Conservation (phyloP, 2,888 invertebrate species). For the Monoplex corrugatus region DNA sequence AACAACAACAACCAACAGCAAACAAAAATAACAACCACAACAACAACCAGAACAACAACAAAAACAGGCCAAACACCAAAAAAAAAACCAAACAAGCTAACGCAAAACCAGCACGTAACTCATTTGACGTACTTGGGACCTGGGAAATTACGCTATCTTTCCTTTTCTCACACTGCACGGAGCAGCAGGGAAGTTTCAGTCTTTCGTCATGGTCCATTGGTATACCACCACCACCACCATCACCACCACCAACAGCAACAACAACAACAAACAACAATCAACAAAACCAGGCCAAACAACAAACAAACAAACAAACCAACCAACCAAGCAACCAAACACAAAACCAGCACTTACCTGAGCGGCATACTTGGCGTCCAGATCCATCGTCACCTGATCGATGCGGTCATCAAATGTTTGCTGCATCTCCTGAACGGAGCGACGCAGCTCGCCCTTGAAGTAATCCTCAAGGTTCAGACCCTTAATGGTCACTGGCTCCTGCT, state of each 20-base stretch:
- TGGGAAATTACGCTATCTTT: too few relatives aligned
- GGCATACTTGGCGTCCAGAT: conserved; percentile 82
- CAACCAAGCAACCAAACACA: background rate
- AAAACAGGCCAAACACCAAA: too few relatives aligned
- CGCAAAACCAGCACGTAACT: conserved; percentile 73
- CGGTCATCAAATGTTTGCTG: conserved; percentile 82
- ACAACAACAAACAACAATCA: background rate
- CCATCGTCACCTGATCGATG: conserved; percentile 78
- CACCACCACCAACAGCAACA: background rate
- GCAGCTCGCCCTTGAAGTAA: conserved; percentile 83
- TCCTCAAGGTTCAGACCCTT: conserved; percentile 81
- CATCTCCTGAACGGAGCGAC: conserved; percentile 82
- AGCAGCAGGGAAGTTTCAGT: too few relatives aligned
- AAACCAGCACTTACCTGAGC: conserved; percentile 78
- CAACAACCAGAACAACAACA: too few relatives aligned
- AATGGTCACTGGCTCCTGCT: conserved; percentile 58
- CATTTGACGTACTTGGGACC: conserved; percentile 82
- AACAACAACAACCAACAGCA: background rate
- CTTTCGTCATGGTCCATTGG: too few relatives aligned
- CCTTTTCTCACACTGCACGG: too few relatives aligned
- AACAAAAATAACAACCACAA: background rate
- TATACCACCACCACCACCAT: background rate
- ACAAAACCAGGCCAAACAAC: background rate
- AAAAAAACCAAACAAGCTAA: background rate
- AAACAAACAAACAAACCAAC: background rate